Conservation (phyloP, 2,888 invertebrate species). For the Oscheius sp. region DNA sequence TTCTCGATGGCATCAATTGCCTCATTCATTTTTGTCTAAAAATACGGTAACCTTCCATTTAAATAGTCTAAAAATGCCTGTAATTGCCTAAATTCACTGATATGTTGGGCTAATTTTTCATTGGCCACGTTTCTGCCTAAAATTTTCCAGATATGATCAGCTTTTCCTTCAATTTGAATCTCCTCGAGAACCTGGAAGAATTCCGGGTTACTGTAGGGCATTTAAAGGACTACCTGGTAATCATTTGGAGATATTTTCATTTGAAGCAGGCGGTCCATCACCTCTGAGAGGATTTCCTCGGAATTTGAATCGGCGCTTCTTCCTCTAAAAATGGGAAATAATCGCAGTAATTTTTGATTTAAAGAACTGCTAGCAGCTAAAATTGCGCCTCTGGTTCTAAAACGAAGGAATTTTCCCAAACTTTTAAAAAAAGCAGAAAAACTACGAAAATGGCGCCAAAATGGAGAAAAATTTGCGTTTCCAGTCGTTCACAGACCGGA, state of each 20-base stretch:
- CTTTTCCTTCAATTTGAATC: constrained; percentile 68
- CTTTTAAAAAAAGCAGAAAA: too few relatives aligned
- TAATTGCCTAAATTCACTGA: constrained; percentile 66
- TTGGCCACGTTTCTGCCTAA: constrained; percentile 66
- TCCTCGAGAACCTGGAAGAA: constrained; percentile 56
- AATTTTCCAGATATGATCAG: constrained; percentile 68
- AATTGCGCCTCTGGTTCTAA: too few relatives aligned
- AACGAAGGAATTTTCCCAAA: too few relatives aligned
- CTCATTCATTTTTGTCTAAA: constrained; percentile 57
- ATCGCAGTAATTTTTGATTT: too few relatives aligned
- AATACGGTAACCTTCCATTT: neutral
- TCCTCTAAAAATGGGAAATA: neutral
- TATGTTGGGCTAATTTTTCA: constrained; percentile 60
- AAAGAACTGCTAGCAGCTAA: too few relatives aligned
- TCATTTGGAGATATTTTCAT: constrained; percentile 17
- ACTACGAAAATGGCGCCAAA: too few relatives aligned
- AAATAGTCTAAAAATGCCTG: constrained; percentile 51
- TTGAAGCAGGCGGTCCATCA: constrained; percentile 23
- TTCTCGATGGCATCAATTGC: constrained; percentile 66
- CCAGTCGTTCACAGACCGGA: too few relatives aligned
- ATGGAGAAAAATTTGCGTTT: too few relatives aligned
- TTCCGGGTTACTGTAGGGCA: neutral
- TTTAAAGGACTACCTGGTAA: constrained; percentile 10
- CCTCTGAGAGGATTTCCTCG: constrained; percentile 17
- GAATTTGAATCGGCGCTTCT: neutral